These are phyloP conservation scores for Dexiosoma caninum DNA, from an alignment of 2,888 invertebrate genomes.

Conservation along the genomic window DNA sequence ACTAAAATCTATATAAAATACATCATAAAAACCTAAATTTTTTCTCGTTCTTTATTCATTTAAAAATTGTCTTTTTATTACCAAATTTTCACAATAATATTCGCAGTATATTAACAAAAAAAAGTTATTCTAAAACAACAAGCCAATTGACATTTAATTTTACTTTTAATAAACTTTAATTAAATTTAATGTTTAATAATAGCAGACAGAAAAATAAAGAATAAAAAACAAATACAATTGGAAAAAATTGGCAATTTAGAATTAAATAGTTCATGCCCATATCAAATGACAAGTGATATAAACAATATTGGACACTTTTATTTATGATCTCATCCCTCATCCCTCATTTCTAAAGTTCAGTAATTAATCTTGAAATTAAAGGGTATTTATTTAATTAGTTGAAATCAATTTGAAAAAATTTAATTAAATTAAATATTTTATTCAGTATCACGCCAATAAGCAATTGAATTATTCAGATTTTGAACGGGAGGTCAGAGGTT, in stretches of 20 bases:
- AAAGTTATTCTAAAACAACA: slow-evolving; percentile 27
- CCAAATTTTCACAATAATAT: slow-evolving; percentile 43
- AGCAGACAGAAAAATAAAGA: not conserved
- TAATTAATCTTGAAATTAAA: too few relatives aligned
- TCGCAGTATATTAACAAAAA: slow-evolving; percentile 55
- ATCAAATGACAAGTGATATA: not conserved
- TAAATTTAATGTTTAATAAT: slow-evolving; percentile 50
- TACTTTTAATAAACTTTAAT: slow-evolving; percentile 36
- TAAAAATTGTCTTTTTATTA: slow-evolving; percentile 10
- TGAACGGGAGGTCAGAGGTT: too few relatives aligned
- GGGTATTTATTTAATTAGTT: too few relatives aligned
- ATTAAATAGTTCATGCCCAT: not conserved
- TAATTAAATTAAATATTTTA: too few relatives aligned
- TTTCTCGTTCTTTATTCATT: slow-evolving; percentile 7
- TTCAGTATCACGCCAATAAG: too few relatives aligned
- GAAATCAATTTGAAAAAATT: too few relatives aligned
- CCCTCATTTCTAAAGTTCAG: not conserved
- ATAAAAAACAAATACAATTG: too few relatives aligned
- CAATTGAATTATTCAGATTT: too few relatives aligned
- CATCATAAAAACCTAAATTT: not conserved
- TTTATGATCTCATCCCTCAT: too few relatives aligned
- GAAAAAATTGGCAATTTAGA: not conserved
- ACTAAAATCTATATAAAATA: slow-evolving; percentile 1
- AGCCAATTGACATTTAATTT: not conserved
- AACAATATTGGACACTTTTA: too few relatives aligned